Percentiles rank a stretch among this genome's conserved stretches.
These are phyloP conservation scores for Mythimna loreyi DNA, from an alignment of 2,888 invertebrate species.

Conservation along the genomic window DNA sequence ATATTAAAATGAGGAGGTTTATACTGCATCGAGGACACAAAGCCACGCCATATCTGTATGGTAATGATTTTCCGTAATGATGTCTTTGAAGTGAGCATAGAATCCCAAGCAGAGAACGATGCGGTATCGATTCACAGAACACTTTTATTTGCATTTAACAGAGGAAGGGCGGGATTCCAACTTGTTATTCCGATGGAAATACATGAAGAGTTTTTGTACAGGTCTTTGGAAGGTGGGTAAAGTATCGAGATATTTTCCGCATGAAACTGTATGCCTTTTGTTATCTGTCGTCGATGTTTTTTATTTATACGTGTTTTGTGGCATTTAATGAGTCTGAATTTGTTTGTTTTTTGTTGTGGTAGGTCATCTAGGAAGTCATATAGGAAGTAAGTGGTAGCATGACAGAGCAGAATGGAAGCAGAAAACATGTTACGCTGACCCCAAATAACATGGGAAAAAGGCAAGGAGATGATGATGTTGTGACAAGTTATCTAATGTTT, in stretches of 20 bases:
- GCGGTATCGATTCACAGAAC: constrained; percentile 76
- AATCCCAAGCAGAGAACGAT: constrained; percentile 79
- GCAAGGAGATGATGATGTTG: too few species aligned
- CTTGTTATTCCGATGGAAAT: constrained; percentile 42
- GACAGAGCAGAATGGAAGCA: too few species aligned
- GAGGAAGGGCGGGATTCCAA: constrained; percentile 70
- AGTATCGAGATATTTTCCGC: background rate
- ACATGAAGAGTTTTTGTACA: constrained; percentile 22
- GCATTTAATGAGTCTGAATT: background rate
- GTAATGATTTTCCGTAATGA: constrained; percentile 79
- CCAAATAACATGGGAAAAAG: too few species aligned
- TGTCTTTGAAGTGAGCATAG: constrained; percentile 81
- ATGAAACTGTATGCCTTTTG: background rate
- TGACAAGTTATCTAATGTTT: too few species aligned
- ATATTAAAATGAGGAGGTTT: constrained; percentile 47
- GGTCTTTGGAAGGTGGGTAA: constrained; percentile 7
- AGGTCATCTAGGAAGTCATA: too few species aligned
- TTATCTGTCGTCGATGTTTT: background rate
- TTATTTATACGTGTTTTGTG: too few species aligned
- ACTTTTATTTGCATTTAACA: constrained; percentile 85
- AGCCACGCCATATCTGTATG: constrained; percentile 72
- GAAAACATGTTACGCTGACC: too few species aligned
- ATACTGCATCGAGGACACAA: constrained; percentile 54
- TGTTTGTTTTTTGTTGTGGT: background rate
- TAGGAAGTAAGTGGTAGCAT: too few species aligned